Evolutionary conservation across 1,140 invertebrate genomes (phyloP).

Genomic region (Drosophila saltans): DNA sequence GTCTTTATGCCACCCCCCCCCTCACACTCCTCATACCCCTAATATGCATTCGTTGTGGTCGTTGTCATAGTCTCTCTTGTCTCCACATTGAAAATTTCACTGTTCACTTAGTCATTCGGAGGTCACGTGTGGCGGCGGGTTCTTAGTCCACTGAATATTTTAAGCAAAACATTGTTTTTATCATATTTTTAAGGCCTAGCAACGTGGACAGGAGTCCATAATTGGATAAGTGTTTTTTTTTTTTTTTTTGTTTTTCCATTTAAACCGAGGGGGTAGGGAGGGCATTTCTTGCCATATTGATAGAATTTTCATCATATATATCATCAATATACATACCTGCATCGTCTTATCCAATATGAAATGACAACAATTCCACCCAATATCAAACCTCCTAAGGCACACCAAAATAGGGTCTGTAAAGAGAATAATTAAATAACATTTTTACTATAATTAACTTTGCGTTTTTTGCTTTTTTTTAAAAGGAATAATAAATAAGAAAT

Average conservation of each 20-base stretch:
- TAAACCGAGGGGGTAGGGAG: not conserved
- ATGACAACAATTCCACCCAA: constrained; percentile 82
- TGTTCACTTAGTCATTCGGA: constrained; percentile 21
- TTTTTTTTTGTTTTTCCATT: not conserved
- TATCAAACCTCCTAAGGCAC: constrained; percentile 81
- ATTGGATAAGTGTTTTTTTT: constrained; percentile 58
- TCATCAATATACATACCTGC: constrained; percentile 72
- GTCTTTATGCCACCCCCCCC: not conserved
- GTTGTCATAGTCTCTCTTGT: constrained; percentile 37
- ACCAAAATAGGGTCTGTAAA: constrained; percentile 82
- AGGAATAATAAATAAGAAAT: no score
- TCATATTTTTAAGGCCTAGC: constrained; percentile 5
- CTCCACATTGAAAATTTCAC: constrained; percentile 53
- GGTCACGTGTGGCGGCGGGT: constrained; percentile 59
- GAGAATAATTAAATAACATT: not conserved
- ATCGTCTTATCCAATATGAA: constrained; percentile 83
- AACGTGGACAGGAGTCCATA: constrained; percentile 32
- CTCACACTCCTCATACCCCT: not conserved
- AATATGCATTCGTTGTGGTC: constrained; percentile 56
- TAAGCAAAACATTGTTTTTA: constrained; percentile 14
- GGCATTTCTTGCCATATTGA: constrained; percentile 23
- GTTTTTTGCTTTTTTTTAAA: no score
- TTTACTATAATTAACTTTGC: no score
- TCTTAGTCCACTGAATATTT: constrained; percentile 42
- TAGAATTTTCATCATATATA: constrained; percentile 10